phyloP scores from a whole-genome alignment of 2,113 vertebrate species.

The Myotis lucifugus region DNA sequence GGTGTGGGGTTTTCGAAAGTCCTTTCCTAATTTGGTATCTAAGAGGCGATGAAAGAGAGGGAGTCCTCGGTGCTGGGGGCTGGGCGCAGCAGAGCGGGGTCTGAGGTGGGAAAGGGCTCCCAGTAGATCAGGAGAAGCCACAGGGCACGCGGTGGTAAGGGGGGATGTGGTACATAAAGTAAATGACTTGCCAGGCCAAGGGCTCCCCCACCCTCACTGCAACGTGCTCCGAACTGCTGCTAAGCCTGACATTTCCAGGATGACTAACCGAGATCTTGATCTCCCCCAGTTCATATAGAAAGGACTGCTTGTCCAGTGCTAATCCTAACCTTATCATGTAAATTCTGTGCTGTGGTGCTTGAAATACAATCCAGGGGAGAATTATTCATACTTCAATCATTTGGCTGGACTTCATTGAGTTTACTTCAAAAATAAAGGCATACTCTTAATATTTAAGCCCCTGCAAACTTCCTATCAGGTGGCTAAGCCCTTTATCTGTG shows the following conservation, averaged over 20 bases:
- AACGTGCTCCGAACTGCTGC: neutral
- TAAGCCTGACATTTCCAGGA: slow-evolving; percentile 50
- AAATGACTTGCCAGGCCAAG: neutral
- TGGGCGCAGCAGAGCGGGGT: neutral
- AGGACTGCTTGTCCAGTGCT: slow-evolving; percentile 40
- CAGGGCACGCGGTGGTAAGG: neutral
- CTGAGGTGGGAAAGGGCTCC: neutral
- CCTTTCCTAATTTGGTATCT: too few species aligned
- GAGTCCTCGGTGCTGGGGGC: neutral
- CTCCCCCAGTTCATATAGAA: slow-evolving; percentile 41
- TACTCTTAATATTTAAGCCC: slow-evolving; percentile 26
- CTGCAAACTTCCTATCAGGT: slow-evolving; percentile 35
- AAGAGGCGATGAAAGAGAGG: too few species aligned
- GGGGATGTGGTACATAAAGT: neutral
- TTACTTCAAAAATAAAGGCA: slow-evolving; percentile 60
- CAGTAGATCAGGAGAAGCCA: neutral
- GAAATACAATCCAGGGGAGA: slow-evolving; percentile 62
- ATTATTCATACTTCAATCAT: slow-evolving; percentile 70
- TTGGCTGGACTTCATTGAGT: slow-evolving; percentile 69
- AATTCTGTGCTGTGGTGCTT: slow-evolving; percentile 43
- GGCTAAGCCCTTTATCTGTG: neutral
- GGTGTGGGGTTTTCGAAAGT: too few species aligned
- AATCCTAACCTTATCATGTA: slow-evolving; percentile 47
- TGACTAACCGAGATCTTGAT: slow-evolving; percentile 47
- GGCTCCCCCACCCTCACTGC: neutral